These are phyloP conservation scores for Megalops cyprinoides DNA, from an alignment of 2,797 vertebrate genomes.

Conservation along the genomic window DNA sequence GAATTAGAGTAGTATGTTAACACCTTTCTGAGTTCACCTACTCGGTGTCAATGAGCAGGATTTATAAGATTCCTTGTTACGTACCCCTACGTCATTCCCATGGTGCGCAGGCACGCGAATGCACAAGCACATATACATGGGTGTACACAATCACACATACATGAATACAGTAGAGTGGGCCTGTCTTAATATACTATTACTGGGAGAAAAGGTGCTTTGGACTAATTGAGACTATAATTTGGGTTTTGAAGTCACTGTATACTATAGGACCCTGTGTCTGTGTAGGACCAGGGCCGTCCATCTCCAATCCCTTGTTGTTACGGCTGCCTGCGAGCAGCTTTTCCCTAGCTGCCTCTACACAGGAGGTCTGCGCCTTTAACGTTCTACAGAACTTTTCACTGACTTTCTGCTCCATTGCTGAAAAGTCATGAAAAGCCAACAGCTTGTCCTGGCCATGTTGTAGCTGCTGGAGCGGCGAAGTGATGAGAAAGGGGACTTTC, in stretches of 20 bases:
- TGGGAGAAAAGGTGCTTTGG: no score
- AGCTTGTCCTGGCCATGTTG: background rate
- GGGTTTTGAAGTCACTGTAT: no score
- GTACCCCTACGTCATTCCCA: background rate
- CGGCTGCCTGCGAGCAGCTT: no score
- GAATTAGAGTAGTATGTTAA: conserved; percentile 40
- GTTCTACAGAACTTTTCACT: background rate
- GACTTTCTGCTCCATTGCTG: background rate
- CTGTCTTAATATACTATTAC: no score
- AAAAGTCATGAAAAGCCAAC: background rate
- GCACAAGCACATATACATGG: background rate
- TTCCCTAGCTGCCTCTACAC: background rate
- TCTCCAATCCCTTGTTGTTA: no score
- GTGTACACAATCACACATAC: background rate
- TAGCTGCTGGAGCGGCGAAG: background rate
- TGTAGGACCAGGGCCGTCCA: no score
- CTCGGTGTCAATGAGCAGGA: conserved; percentile 17
- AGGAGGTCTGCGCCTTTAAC: background rate
- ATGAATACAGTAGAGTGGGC: no score
- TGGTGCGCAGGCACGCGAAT: background rate
- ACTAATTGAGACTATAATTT: no score
- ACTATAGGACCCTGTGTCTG: no score
- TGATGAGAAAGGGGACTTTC: background rate
- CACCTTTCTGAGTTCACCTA: conserved; percentile 37
- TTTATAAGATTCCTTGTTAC: conserved; percentile 25